Evolutionary conservation across 2,888 invertebrate species (phyloP).

Genomic region (Epinotia nisella): DNA sequence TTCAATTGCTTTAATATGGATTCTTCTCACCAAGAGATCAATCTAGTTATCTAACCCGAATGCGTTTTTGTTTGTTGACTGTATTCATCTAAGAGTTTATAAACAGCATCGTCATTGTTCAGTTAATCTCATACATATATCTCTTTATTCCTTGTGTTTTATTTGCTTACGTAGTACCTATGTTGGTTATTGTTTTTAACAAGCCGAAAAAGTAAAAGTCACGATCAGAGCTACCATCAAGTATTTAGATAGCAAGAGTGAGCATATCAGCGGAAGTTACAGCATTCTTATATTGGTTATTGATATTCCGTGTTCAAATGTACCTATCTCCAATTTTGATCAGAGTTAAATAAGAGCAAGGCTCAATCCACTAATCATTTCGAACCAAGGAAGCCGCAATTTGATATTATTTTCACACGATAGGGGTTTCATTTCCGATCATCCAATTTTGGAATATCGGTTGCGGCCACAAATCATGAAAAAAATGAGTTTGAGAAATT

Average conservation of each 20-base stretch:
- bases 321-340: conserved; percentile 44
- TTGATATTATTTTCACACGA: conserved; percentile 79
- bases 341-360: conserved; percentile 39
- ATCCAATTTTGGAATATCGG: conserved; percentile 79
- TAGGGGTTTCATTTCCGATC: conserved; percentile 73
- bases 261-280: conserved; percentile 49
- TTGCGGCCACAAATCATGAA: conserved; percentile 77
- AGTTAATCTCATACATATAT: conserved; percentile 22
- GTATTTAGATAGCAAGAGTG: conserved; percentile 53
- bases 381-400: conserved; percentile 52
- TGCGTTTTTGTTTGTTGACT: conserved; percentile 9
- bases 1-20: neutral
- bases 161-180: conserved; percentile 46
- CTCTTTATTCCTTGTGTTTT: conserved; percentile 41
- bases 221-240: conserved; percentile 54
- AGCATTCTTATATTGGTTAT: conserved; percentile 49
- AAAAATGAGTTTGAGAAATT: conserved; percentile 76
- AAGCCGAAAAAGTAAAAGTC: conserved; percentile 59
- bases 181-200: conserved; percentile 57
- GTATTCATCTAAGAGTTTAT: conserved; percentile 15
- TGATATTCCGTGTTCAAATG: conserved; percentile 47
- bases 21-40: no score
- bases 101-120: conserved; percentile 29
- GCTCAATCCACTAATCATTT: conserved; percentile 45
- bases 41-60: neutral